Base-by-base conservation (phyloP, 2,888 invertebrate genomes). In the Tenthredo mesomela region DNA sequence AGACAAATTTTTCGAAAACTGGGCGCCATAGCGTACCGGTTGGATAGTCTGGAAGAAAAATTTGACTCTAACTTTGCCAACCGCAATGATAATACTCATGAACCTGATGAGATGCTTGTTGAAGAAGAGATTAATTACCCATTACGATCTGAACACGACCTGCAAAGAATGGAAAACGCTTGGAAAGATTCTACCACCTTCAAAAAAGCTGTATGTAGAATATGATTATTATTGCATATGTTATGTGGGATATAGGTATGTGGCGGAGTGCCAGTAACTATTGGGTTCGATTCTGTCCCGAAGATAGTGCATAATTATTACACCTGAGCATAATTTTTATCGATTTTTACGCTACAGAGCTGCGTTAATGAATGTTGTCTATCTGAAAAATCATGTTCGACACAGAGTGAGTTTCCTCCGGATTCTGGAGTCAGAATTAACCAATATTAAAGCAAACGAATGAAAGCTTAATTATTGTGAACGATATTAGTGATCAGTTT, bases 201-300 rank as follows among this genome's bases (percentile, higher is more conserved):
- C 5, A 73, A 73, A 40, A 73, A 73, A 37, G 73, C 73, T 40
- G 73, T 73, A 73, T 73, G 73, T 73, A 40, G 37, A 15, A 15
- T 73, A 73, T 54, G 15, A 54, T 54, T 40, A 73, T 73, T 67
- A 29, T 25, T 25, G 21, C 33, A 21, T 29, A 29, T 54, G n/a
- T 54, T n/a, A n/a, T 54, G n/a, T 18, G 18, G 18, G 54, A 54
- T 54, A n/a, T 54, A n/a, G 54, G n/a, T 15, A 54, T 54, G n/a
- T 18, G 5, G n/a, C 15, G 15, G 5, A 15, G n/a, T 54, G n/a
- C 54, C 54, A 54, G 3, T 47, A 47, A 47, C 12, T 47, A 47
- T 47, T 47, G 47, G 47, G 47, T 47, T 47, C 2, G 10, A 12
- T 47, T 47, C 47, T 12, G 47, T 47, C 47, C 54, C 15, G 54